These are phyloP conservation scores for Cariama cristata DNA, from an alignment of 2,113 vertebrate species.

Conservation along the genomic window DNA sequence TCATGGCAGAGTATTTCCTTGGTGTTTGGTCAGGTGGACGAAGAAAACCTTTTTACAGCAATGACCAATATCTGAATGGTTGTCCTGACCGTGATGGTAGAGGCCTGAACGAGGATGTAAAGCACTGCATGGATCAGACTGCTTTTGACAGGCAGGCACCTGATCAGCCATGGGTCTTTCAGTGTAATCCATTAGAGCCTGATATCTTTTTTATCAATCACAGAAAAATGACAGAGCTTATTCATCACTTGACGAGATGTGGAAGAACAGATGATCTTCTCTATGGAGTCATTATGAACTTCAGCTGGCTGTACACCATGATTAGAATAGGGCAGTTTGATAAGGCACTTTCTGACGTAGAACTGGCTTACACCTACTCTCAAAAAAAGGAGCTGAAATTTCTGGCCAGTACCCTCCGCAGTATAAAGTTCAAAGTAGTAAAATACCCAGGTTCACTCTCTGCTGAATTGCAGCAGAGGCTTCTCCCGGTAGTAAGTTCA, in stretches of 20 bases:
- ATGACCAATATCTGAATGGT: constrained; percentile 82
- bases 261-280: constrained; percentile 94
- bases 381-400: constrained; percentile 98
- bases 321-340: constrained; percentile 98
- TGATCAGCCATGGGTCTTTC: constrained; percentile 98
- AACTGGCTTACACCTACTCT: constrained; percentile 90
- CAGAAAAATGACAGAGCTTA: constrained; percentile 96
- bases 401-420: constrained; percentile 89
- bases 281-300: constrained; percentile 97
- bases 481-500: constrained; percentile 95
- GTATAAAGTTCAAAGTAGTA: constrained; percentile 90
- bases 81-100: constrained; percentile 84
- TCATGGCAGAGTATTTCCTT: constrained; percentile 96
- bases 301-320: constrained; percentile 99
- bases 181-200: constrained; percentile 95
- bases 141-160: constrained; percentile 95
- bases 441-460: constrained; percentile 94
- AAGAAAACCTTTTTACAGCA: constrained; percentile 91
- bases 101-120: constrained; percentile 87
- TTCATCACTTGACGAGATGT: constrained; percentile 91
- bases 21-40: constrained; percentile 95
- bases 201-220: constrained; percentile 99
- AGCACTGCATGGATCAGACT: constrained; percentile 86
- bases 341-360: constrained; percentile 92
- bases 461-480: constrained; percentile 94